Evolutionary conservation across 2,888 invertebrate genomes (phyloP).

Genomic region (Noctua janthina): DNA sequence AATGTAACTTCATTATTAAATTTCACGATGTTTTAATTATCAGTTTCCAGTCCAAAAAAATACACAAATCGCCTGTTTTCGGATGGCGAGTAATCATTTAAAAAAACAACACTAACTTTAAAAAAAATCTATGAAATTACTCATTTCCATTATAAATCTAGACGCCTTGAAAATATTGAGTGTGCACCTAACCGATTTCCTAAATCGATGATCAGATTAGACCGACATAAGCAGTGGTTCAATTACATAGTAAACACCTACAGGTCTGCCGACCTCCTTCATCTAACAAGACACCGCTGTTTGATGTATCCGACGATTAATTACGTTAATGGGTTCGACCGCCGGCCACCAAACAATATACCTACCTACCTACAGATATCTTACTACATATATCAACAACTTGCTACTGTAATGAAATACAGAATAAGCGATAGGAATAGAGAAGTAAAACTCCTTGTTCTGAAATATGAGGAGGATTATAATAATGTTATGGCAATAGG

Average conservation of each 20-base stretch:
- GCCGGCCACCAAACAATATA: not conserved
- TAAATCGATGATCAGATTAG: not conserved
- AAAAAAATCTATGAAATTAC: not conserved
- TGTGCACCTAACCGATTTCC: not conserved
- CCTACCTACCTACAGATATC: not conserved
- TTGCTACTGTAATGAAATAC: not conserved
- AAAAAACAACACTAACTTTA: not conserved
- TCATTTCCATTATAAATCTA: not conserved
- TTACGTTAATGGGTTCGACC: constrained; percentile 29
- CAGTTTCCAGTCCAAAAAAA: not conserved
- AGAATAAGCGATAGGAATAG: not conserved
- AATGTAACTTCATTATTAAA: no score
- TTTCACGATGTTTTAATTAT: not conserved
- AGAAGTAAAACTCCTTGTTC: not conserved
- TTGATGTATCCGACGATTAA: constrained; percentile 39
- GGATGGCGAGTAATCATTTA: not conserved
- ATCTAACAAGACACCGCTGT: constrained; percentile 23
- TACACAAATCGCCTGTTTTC: not conserved
- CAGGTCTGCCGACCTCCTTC: not conserved
- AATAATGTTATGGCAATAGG: not conserved
- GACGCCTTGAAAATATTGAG: not conserved
- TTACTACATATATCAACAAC: not conserved
- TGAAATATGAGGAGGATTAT: not conserved
- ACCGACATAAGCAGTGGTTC: not conserved
- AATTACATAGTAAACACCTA: not conserved